phyloP scores from a whole-genome alignment of 2,888 invertebrate species.

The Pecten maximus region DNA sequence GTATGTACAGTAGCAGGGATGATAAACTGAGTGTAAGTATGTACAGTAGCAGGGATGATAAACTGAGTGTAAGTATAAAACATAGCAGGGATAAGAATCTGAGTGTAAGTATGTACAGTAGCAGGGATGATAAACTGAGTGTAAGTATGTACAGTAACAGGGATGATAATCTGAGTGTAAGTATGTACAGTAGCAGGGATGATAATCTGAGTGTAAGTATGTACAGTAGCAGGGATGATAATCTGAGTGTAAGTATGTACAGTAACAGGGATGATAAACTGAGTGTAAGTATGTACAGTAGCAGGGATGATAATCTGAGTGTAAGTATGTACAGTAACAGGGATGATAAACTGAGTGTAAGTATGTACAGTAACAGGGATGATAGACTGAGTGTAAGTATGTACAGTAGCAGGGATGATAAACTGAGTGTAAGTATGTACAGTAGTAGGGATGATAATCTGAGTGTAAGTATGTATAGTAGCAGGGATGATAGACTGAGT shows the following conservation, averaged over 20 bases:
- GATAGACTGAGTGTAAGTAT: slow-evolving; percentile 82
- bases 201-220: slow-evolving; percentile 82
- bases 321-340: slow-evolving; percentile 83
- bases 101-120: slow-evolving; percentile 84
- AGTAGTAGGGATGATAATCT: slow-evolving; percentile 82
- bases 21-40: slow-evolving; percentile 82
- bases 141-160: slow-evolving; percentile 83
- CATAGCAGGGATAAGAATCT: slow-evolving; percentile 82
- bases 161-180: slow-evolving; percentile 82
- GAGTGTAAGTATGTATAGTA: slow-evolving; percentile 84
- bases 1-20: slow-evolving; percentile 83
- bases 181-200: slow-evolving; percentile 83
- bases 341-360: slow-evolving; percentile 82
- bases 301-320: slow-evolving; percentile 82
- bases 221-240: slow-evolving; percentile 83
- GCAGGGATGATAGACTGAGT: slow-evolving; percentile 82
- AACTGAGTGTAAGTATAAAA: too few relatives aligned
- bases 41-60: slow-evolving; percentile 83
- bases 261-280: slow-evolving; percentile 82
- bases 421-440: slow-evolving; percentile 83
- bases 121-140: slow-evolving; percentile 82
- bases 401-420: slow-evolving; percentile 83
- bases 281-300: slow-evolving; percentile 84
- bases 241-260: slow-evolving; percentile 83
- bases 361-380: slow-evolving; percentile 83